Evolutionary conservation across 2,888 invertebrate genomes (phyloP), one percentile per base, ranked within the genome.

Genomic region (Hirtodrosophila duncani): DNA sequence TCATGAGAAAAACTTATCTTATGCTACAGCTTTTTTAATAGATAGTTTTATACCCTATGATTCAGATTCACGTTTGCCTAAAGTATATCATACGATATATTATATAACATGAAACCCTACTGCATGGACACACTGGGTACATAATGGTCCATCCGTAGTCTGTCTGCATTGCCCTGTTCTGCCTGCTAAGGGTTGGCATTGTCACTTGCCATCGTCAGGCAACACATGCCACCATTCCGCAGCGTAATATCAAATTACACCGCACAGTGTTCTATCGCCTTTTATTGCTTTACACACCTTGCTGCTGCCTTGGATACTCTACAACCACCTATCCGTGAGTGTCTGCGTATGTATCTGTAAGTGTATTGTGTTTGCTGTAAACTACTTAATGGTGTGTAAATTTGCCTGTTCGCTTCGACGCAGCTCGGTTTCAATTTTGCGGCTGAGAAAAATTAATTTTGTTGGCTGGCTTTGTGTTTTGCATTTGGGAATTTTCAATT

Each of bases 301-400:
- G 63, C 52, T 42, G 56, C 31, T 4, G 14, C 17, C 14, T 5
- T 13, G n/a, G n/a, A n/a, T 17, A 24, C 27, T 31, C 39, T 43
- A 16, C 38, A 26, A 8, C 11, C 27, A 29, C 14, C 18, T 38
- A n/a, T 39, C 7, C 4, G 3, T n/a, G n/a, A 29, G 11, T 46
- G 10, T 36, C 20, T 39, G 23, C 27, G 38, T 37, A 9, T 46
- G 13, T 58, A 37, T 51, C 43, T 56, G 57, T 60, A 41, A 46
- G 64, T 69, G 63, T 70, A 69, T 67, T 74, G n/a, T n/a, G n/a
- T n/a, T n/a, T n/a, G n/a, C n/a, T 72, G 82, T 66, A 79, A 83
- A 84, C 79, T 81, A 83, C 82, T 83, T 83, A 84, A 83, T 84
- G 83, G 83, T 72, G 83, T 83, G 83, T 82, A 84, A 83, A 83